Conservation (phyloP, 2,113 vertebrate species). For the Platichthys flesus region DNA sequence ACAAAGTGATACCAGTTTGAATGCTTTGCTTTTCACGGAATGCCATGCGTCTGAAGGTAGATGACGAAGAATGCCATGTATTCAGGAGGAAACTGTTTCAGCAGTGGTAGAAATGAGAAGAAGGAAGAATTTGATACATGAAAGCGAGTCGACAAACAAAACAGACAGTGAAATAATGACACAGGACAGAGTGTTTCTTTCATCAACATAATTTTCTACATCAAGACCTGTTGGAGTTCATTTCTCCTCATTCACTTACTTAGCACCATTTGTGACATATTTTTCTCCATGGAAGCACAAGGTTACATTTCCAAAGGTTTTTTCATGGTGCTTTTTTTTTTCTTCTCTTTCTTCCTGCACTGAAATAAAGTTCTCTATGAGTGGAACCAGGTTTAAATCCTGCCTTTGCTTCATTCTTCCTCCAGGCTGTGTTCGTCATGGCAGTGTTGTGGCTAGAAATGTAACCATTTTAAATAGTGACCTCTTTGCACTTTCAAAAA, state of each 20-base stretch:
- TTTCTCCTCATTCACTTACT: background rate
- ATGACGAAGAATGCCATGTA: background rate
- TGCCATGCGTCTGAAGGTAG: slow-evolving; percentile 12
- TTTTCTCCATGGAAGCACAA: background rate
- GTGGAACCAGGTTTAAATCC: background rate
- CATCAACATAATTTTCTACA: background rate
- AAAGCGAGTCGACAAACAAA: too few species aligned
- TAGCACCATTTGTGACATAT: background rate
- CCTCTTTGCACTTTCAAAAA: too few species aligned
- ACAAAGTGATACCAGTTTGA: slow-evolving; percentile 12
- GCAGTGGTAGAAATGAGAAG: too few species aligned
- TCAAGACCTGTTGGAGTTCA: background rate
- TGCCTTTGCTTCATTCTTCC: background rate
- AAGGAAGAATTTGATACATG: too few species aligned
- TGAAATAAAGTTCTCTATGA: background rate
- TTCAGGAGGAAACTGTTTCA: too few species aligned
- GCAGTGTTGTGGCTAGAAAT: too few species aligned
- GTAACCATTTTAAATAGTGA: too few species aligned
- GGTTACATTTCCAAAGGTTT: background rate
- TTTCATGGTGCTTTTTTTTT: background rate
- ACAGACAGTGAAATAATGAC: too few species aligned
- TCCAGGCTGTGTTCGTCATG: too few species aligned
- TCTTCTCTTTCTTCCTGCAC: too few species aligned
- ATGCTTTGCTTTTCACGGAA: slow-evolving; percentile 23
- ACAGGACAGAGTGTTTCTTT: background rate